phyloP scores from a whole-genome alignment of 2,888 invertebrate species.

The Orthonychiurus folsomi region DNA sequence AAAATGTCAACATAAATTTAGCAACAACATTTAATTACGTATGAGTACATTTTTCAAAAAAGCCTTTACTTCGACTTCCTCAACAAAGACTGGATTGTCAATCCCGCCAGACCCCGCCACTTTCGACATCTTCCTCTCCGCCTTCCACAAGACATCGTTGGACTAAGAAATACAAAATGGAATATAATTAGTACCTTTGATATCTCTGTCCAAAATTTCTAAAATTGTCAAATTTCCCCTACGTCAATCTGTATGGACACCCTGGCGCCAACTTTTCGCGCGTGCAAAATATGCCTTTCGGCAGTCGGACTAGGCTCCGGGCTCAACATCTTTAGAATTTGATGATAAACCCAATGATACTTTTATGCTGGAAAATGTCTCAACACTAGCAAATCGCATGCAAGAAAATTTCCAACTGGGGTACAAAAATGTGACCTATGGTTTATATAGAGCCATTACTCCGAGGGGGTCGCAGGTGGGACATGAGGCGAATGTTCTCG shows the following conservation, averaged over 20 bases:
- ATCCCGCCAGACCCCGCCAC: conserved; percentile 8
- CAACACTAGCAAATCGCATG: too few relatives aligned
- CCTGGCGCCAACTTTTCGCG: neutral
- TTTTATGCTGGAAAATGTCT: too few relatives aligned
- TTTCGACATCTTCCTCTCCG: conserved; percentile 10
- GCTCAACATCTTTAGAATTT: too few relatives aligned
- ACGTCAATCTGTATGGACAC: conserved; percentile 10
- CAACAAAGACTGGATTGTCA: conserved; percentile 15
- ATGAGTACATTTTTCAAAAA: neutral
- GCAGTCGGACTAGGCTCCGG: neutral
- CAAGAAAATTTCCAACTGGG: too few relatives aligned
- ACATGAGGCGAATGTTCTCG: too few relatives aligned
- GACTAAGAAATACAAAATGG: conserved; percentile 2
- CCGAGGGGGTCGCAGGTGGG: too few relatives aligned
- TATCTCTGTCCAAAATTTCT: neutral
- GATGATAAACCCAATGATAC: too few relatives aligned
- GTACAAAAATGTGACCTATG: too few relatives aligned
- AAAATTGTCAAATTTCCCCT: too few relatives aligned
- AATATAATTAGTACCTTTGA: conserved; percentile 2
- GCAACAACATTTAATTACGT: neutral
- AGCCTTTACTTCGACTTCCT: conserved; percentile 11
- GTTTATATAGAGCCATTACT: too few relatives aligned
- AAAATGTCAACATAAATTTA: neutral
- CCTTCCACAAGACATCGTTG: conserved; percentile 15
- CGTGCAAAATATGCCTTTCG: neutral